These are phyloP conservation scores for Bombyx mandarina DNA, from an alignment of 1,140 invertebrate genomes.

Conservation along the genomic window DNA sequence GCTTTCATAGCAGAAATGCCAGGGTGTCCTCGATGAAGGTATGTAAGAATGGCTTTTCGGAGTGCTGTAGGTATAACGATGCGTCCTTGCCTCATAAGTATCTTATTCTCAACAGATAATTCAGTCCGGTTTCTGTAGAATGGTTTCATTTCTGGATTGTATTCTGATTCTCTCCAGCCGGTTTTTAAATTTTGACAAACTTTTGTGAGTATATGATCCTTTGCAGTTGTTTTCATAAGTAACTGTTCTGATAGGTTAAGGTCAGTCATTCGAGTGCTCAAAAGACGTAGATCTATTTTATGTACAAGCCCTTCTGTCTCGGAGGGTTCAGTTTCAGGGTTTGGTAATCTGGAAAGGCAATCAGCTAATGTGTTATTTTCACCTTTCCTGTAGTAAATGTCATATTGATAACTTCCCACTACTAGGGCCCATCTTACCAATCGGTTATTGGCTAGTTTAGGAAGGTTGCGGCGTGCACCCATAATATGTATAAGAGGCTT, in stretches of 20 bases:
- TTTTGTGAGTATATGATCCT: not conserved
- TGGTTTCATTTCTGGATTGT: no score
- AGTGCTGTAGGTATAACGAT: no score
- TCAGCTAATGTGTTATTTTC: slow-evolving; percentile 4
- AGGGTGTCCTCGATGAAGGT: no score
- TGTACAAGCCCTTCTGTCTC: not conserved
- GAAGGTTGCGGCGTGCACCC: slow-evolving; percentile 8
- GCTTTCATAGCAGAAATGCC: no score
- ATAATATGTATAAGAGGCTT: slow-evolving; percentile 10
- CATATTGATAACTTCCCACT: slow-evolving; percentile 8
- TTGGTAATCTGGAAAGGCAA: slow-evolving; percentile 3
- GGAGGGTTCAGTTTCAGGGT: slow-evolving; percentile 1
- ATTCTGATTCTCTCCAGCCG: no score
- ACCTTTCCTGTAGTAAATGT: slow-evolving; percentile 3
- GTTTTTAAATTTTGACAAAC: no score
- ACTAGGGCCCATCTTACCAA: slow-evolving; percentile 6
- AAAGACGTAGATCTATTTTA: not conserved
- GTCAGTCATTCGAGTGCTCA: not conserved
- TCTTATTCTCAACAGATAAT: no score
- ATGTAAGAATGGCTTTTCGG: no score
- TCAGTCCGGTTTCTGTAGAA: no score
- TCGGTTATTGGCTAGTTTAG: slow-evolving; percentile 7
- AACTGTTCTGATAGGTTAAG: not conserved
- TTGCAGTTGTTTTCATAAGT: not conserved
- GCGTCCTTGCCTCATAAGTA: no score